Base-by-base conservation (phyloP, 2,888 invertebrate genomes). In the Parnassius smintheus region DNA sequence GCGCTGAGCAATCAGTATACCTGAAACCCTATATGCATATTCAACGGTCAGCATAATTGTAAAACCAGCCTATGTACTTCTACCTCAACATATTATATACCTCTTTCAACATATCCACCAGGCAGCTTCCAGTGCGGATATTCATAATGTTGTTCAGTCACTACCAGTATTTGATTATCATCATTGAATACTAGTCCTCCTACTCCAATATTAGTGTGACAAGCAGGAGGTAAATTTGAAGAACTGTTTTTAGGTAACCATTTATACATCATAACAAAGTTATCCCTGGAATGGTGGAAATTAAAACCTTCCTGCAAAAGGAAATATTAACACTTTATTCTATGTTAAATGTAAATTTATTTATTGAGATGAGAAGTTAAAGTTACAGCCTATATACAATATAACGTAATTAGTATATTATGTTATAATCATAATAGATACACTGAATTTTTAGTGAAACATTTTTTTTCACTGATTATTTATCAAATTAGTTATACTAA, bases 51-150 rank as follows among this genome's bases (percentile, higher is more conserved):
- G 35, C 4, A 1, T 35, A 35, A 35, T 7, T 35, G 4, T 7
- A 35, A 35, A 35, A 44, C 9, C 44, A 44, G 44, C 44, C 11
- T 9, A 44, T 44, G 44, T 44, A 44, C 42, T 42, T 42, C 9
- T 42, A 7, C 42, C 7, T 44, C 44, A 52, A 25, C 11, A 55
- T 8, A 65, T 71, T 8, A 65, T 71, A 72, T 84, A 96, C 96
- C 95, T 86, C 95, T 95, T 82, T 98, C 96, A 18, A 97, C 96
- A 86, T 96, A 96, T 58, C 98, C 98, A 59, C 98, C 98, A 13
- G 98, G 98, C 9, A 98, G 88, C 88, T 98, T 98, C 97, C 97
- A 98, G 75, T 94, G 93, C 3, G 93, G 88, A 53, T 79, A 76
- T 45, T 88, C 80, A 62, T 90, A 86, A 74, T 93, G 93, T 76